Conservation (phyloP, 2,113 vertebrate species). For the Glareola pratincola region DNA sequence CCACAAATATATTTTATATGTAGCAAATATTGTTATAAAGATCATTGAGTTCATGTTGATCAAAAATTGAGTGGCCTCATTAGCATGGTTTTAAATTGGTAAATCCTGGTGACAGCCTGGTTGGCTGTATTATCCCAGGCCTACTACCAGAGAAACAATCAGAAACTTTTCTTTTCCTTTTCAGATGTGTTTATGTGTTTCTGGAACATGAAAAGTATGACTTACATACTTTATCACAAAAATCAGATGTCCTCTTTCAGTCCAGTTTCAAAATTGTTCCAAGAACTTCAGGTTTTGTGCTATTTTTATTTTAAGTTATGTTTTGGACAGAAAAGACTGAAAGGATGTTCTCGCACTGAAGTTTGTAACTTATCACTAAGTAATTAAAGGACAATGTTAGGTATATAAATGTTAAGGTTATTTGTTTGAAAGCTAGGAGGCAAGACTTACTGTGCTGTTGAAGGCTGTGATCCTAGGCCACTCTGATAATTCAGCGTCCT, state of each 20-base stretch:
- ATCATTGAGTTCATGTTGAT: background rate
- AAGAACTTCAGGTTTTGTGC: background rate
- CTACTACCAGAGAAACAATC: background rate
- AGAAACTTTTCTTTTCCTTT: background rate
- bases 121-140: background rate
- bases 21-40: background rate
- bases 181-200: background rate
- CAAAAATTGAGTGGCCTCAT: background rate
- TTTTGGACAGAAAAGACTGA: background rate
- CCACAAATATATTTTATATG: fast-evolving
- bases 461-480: background rate
- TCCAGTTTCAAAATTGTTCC: background rate
- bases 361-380: background rate
- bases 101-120: background rate
- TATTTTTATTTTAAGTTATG: background rate
- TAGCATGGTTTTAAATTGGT: background rate
- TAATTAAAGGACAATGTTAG: background rate
- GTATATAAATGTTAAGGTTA: background rate
- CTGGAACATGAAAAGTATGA: background rate
- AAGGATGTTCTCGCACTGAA: background rate
- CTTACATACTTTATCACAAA: background rate
- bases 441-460: background rate
- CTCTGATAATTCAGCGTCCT: background rate
- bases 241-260: background rate
- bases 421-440: background rate